phyloP scores from a whole-genome alignment of 2,888 invertebrate species.

The Scaptomyza caliginosa region DNA sequence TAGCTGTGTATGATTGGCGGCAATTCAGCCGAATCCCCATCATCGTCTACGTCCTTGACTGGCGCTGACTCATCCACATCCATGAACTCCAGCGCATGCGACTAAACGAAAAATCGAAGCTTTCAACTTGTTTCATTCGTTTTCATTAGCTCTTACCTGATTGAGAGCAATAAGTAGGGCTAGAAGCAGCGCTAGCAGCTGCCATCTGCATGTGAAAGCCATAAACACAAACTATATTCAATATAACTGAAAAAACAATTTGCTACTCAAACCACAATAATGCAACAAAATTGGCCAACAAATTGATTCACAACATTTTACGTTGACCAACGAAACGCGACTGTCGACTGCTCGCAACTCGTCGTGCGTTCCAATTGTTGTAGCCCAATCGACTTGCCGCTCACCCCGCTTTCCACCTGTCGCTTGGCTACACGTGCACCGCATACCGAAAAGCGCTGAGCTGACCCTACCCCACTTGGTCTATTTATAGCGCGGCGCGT shows the following conservation, averaged over 20 bases:
- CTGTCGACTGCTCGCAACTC: slow-evolving; percentile 55
- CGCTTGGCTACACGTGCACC: slow-evolving; percentile 56
- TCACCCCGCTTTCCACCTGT: neutral
- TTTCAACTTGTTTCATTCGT: neutral
- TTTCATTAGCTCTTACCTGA: slow-evolving; percentile 34
- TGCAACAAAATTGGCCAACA: slow-evolving; percentile 13
- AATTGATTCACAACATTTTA: slow-evolving; percentile 62
- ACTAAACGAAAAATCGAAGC: slow-evolving; percentile 11
- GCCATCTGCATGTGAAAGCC: slow-evolving; percentile 16
- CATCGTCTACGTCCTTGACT: slow-evolving; percentile 33
- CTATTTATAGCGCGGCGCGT: slow-evolving; percentile 65
- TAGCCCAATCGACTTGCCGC: neutral
- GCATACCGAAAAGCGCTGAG: slow-evolving; percentile 52
- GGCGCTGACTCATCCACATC: slow-evolving; percentile 57
- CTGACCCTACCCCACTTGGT: slow-evolving; percentile 41
- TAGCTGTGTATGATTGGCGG: slow-evolving; percentile 48
- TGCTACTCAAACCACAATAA: slow-evolving; percentile 8
- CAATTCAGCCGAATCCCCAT: slow-evolving; percentile 49
- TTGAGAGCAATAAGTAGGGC: slow-evolving; percentile 1
- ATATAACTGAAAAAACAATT: slow-evolving; percentile 12
- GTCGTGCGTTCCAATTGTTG: slow-evolving; percentile 24
- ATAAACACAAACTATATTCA: slow-evolving; percentile 4
- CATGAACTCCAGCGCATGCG: slow-evolving; percentile 54
- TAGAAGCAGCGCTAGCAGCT: slow-evolving; percentile 14
- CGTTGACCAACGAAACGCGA: slow-evolving; percentile 60